These are phyloP conservation scores for Micrasema minimum DNA, from an alignment of 1,140 invertebrate species.

Conservation along the genomic window DNA sequence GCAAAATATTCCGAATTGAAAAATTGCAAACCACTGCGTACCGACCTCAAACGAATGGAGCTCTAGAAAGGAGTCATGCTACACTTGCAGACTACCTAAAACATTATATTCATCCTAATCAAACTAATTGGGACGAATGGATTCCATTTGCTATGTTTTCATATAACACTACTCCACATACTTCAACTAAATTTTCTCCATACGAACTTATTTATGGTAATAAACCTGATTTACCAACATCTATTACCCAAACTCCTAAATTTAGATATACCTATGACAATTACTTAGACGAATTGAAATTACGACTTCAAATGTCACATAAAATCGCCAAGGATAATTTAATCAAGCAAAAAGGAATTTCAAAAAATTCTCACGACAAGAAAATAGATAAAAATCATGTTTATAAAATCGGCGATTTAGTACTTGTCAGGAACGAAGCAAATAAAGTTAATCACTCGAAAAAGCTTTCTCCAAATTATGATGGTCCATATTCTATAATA, in stretches of 20 bases:
- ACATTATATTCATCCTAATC: constrained; percentile 50
- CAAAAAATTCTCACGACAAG: not conserved
- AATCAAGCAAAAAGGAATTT: not conserved
- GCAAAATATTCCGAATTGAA: constrained; percentile 53
- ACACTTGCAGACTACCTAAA: constrained; percentile 54
- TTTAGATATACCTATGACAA: not conserved
- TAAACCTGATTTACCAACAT: constrained; percentile 47
- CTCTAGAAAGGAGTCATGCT: constrained; percentile 53
- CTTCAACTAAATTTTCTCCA: constrained; percentile 54
- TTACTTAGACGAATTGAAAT: not conserved
- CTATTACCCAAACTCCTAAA: not conserved
- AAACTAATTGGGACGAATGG: constrained; percentile 56
- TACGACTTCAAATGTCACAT: not conserved
- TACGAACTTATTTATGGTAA: constrained; percentile 56
- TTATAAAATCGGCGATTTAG: too few species aligned
- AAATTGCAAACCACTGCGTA: constrained; percentile 53
- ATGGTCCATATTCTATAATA: not conserved
- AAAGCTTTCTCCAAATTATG: not conserved
- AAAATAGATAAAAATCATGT: not conserved
- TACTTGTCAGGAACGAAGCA: too few species aligned
- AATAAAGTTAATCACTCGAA: not conserved
- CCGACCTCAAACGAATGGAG: constrained; percentile 54
- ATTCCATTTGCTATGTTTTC: constrained; percentile 54
- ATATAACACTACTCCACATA: constrained; percentile 56
- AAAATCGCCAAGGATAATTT: not conserved